These are phyloP conservation scores for Rousettus leschenaultii DNA, from an alignment of 2,113 vertebrate species.

Conservation along the genomic window DNA sequence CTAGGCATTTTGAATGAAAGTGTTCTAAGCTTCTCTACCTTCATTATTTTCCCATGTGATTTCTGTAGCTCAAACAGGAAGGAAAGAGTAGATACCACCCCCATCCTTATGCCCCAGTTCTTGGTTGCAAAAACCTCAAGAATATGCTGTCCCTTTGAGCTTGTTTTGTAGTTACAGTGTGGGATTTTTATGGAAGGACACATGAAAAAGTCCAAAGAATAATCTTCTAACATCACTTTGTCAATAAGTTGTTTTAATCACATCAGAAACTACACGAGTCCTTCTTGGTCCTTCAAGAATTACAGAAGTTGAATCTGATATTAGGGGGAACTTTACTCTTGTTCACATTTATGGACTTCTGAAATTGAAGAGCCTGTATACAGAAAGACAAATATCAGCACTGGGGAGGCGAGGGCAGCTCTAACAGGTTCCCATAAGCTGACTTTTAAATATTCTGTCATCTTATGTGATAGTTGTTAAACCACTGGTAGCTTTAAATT, in stretches of 20 bases:
- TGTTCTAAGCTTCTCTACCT: background rate
- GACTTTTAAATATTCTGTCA: background rate
- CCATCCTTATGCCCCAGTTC: too few species aligned
- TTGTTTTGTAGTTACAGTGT: background rate
- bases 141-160: background rate
- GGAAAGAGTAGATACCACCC: background rate
- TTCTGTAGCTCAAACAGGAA: background rate
- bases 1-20: background rate
- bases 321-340: background rate
- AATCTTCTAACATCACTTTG: background rate
- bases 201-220: background rate
- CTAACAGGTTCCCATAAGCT: background rate
- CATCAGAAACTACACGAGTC: background rate
- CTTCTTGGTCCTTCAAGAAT: background rate
- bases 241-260: background rate
- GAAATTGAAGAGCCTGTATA: background rate
- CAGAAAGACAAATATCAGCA: background rate
- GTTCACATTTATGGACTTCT: background rate
- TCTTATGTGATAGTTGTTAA: background rate
- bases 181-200: background rate
- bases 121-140: background rate
- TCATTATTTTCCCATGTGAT: background rate
- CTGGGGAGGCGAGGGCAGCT: rapidly evolving
- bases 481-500: background rate
- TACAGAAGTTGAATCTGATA: background rate